Percentiles rank a stretch among this genome's conserved stretches.
Conservation (phyloP, 1,140 invertebrate genomes). For the Bombus pyrosoma region DNA sequence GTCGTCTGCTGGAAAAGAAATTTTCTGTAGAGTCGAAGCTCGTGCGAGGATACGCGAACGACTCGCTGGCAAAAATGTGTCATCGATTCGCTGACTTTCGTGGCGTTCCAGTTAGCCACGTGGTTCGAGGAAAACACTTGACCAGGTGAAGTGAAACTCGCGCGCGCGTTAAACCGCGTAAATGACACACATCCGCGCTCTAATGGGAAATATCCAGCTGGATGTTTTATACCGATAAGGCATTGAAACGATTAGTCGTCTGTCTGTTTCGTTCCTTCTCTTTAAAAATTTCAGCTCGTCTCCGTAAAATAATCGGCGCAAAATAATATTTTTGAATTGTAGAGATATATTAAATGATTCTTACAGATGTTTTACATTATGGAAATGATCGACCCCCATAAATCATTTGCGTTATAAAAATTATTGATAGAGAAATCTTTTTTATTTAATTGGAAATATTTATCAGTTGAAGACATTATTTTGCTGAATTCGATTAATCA, state of each 20-base stretch:
- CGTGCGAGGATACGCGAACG: background rate
- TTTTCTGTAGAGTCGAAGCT: slow-evolving; percentile 10
- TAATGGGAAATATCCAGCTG: slow-evolving; percentile 12
- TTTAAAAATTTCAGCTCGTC: background rate
- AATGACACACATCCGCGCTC: slow-evolving; percentile 38
- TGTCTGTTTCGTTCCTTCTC: background rate
- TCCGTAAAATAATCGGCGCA: no score
- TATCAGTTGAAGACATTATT: background rate
- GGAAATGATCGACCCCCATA: background rate
- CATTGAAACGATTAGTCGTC: background rate
- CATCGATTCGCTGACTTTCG: slow-evolving; percentile 61
- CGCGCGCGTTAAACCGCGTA: slow-evolving; percentile 18
- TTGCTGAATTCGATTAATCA: background rate
- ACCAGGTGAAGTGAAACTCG: slow-evolving; percentile 51
- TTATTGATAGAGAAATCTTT: no score
- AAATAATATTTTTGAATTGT: no score
- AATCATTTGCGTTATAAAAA: background rate
- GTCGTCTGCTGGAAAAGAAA: background rate
- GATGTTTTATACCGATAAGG: slow-evolving; percentile 10
- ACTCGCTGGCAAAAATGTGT: slow-evolving; percentile 36
- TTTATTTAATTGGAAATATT: background rate
- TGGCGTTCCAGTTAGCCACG: slow-evolving; percentile 58
- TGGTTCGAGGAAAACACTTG: slow-evolving; percentile 54
- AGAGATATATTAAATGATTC: no score
- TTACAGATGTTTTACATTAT: background rate